Evolutionary conservation across 1,140 invertebrate genomes (phyloP), one percentile per base, ranked within the genome.

Genomic region (Aradophagus sp.): DNA sequence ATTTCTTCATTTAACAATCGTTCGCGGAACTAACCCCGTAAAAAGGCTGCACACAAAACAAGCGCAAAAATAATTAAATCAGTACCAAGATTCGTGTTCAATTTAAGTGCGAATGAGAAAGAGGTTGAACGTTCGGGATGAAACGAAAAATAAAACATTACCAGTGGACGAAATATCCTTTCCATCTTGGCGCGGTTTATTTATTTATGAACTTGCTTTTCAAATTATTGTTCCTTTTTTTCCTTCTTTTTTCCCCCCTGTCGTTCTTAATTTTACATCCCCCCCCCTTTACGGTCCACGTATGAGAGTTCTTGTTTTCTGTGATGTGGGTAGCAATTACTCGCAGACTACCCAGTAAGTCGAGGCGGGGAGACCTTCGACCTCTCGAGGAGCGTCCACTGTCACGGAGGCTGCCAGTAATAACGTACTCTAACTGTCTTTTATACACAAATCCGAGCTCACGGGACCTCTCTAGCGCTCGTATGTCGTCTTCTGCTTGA

Each of bases 301-400:
- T 61, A 48, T 42, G 48, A 71, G 70, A 66, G 76, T 74, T 62
- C 78, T 71, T 48, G 77, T 80, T 81, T 79, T 74, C 74, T 74
- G 59, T 69, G 78, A 76, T 73, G 71, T 71, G 73, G 73, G 58
- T 73, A 77, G 77, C 79, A 81, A 81, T 81, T 82, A 82, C 75
- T 74, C 44, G 76, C 67, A 71, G 72, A 69, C 73, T 79, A 72
- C 65, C 65, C 74, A 73, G 76, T 80, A 80, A 80, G 74, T 77
- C 72, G 62, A 80, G 77, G 79, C 79, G 79, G 79, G 68, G 71
- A 78, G 80, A 83, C 79, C 80, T 73, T 35, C 76, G 78, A 81
- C 80, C 80, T 59, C 38, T 53, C 53, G 26, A 61, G 70, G 52
- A 70, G 50, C 72, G 73, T 74, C 73, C 74, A 74, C 79, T 73